phyloP scores from a whole-genome alignment of 2,113 vertebrate species.

The Lethenteron reissneri region DNA sequence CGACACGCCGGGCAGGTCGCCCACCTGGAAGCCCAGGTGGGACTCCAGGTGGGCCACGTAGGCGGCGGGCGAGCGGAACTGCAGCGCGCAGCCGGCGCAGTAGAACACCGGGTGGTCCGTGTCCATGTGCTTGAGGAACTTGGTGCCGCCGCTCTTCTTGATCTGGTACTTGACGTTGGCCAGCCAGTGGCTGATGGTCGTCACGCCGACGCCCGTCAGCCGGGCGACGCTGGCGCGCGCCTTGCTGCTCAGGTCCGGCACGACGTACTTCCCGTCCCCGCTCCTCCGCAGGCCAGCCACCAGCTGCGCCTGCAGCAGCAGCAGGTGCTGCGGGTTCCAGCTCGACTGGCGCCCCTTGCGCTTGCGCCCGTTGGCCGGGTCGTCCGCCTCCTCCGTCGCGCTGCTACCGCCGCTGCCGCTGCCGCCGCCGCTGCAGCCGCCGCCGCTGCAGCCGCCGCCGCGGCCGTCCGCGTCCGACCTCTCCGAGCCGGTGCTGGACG shows the following conservation, averaged over 20 bases:
- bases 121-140: slow-evolving; percentile 97
- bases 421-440: too few relatives aligned
- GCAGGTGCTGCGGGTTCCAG: slow-evolving; percentile 96
- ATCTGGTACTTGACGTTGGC: slow-evolving; percentile 99
- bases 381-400: slow-evolving; percentile 80
- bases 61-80: slow-evolving; percentile 87
- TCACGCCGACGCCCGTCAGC: slow-evolving; percentile 98
- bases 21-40: slow-evolving; percentile 87
- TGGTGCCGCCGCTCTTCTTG: slow-evolving; percentile 86
- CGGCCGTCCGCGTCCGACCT: slow-evolving; percentile 71
- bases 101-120: slow-evolving; percentile 92
- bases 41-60: slow-evolving; percentile 92
- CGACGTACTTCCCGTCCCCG: slow-evolving; percentile 68
- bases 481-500: slow-evolving; percentile 62
- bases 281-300: slow-evolving; percentile 74
- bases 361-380: slow-evolving; percentile 75
- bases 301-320: slow-evolving; percentile 94
- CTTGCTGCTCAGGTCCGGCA: slow-evolving; percentile 76
- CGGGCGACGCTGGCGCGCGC: slow-evolving; percentile 97
- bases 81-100: slow-evolving; percentile 95
- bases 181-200: slow-evolving; percentile 99
- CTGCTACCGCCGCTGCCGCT: slow-evolving; percentile 16
- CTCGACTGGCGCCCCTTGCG: slow-evolving; percentile 92
- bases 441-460: too few relatives aligned
- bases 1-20: slow-evolving; percentile 93